Conservation (phyloP, 2,113 vertebrate species). For the Pygoscelis adeliae region DNA sequence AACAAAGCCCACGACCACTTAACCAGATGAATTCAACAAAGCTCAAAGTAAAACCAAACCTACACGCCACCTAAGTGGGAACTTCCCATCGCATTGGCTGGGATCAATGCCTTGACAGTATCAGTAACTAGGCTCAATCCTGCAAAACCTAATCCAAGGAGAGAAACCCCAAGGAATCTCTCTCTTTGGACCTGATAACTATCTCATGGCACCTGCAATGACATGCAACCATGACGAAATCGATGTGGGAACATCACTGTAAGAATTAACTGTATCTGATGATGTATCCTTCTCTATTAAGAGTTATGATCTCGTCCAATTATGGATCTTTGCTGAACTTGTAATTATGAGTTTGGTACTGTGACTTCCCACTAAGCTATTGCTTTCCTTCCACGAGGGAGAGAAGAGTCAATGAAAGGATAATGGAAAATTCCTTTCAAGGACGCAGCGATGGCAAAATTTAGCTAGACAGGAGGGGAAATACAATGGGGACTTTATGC, state of each 20-base stretch:
- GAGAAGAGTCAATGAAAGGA: slow-evolving; percentile 51
- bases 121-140: slow-evolving; percentile 1
- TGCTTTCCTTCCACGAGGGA: slow-evolving; percentile 33
- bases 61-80: neutral
- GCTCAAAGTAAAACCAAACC: neutral
- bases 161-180: slow-evolving; percentile 5
- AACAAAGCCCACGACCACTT: neutral
- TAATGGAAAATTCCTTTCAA: slow-evolving; percentile 63
- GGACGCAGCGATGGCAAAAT: neutral
- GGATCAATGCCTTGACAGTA: neutral
- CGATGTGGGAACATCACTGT: slow-evolving; percentile 13
- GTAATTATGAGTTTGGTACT: slow-evolving; percentile 55
- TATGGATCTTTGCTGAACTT: slow-evolving; percentile 56
- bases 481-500: neutral
- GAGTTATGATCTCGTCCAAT: slow-evolving; percentile 54
- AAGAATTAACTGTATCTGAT: slow-evolving; percentile 53
- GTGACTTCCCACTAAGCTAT: slow-evolving; percentile 25
- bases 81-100: neutral
- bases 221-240: neutral
- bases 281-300: slow-evolving; percentile 50
- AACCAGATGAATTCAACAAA: neutral
- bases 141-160: neutral
- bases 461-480: slow-evolving; percentile 16
- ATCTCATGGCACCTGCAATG: neutral
- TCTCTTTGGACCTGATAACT: slow-evolving; percentile 6